Evolutionary conservation across 2,113 vertebrate species (phyloP), one percentile per base, ranked within the genome.

Genomic region (Struthidea cinerea): DNA sequence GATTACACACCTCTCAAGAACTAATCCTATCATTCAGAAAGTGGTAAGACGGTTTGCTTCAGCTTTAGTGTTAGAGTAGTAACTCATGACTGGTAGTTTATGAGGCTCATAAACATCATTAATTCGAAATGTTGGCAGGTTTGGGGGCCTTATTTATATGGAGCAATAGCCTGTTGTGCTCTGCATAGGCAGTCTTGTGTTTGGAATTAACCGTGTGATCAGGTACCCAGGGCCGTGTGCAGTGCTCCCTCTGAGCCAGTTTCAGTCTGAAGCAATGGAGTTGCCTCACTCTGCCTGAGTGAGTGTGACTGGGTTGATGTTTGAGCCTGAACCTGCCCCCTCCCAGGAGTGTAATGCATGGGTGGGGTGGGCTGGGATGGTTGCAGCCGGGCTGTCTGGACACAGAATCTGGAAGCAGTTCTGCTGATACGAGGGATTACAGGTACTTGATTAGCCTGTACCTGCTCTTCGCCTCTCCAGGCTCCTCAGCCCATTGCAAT

Each of bases 211-310:
- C 55, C 7, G 1, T 33, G 56, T 22, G 52, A 3, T 52, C 23
- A 21, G 68, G 21, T 53, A 9, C 8, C 0, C 7, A 11, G 9
- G 8, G 15, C 23, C 0, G 0, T 20, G 21, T 41, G 12, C 71
- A 17, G 17, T 0, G 1, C 56, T 84, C 49, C 33, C 46, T 49
- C 49, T 10, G 53, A 26, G 24, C 33, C 46, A 4, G 12, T 53
- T 57, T 53, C 92, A 33, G 46, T 15, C 46, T 60, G 82, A 41
- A 85, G 82, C 82, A 21, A 2, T 22, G 23, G 4, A 17, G 35
- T 19, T 71, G 79, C 49, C 13, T 42, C 64, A 6, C 55, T 78
- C 9, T 52, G 67, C 50, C n/a, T 27, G 19, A 26, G 10, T 26
- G 59, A 44, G 13, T 21, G 49, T 20, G 70, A 6, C 44, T 26